Evolutionary conservation across 2,888 invertebrate genomes (phyloP).

Genomic region (Saturnia pavonia): DNA sequence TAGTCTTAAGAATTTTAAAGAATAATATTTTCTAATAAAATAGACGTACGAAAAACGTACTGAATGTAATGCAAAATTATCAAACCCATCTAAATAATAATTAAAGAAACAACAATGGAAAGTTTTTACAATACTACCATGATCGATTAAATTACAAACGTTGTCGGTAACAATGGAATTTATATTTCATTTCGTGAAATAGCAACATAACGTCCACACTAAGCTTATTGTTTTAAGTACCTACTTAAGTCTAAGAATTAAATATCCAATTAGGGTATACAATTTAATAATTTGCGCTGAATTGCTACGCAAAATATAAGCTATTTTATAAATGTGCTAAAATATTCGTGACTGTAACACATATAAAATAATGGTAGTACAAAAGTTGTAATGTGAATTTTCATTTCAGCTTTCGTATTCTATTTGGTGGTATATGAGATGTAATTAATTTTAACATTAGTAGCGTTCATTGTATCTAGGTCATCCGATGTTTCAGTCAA

Average conservation of each 20-base stretch:
- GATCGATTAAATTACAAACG: not conserved
- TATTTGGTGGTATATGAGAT: not conserved
- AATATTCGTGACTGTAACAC: slow-evolving; percentile 35
- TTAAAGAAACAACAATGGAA: not conserved
- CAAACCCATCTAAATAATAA: not conserved
- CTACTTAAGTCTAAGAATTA: slow-evolving; percentile 13
- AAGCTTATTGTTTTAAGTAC: slow-evolving; percentile 1
- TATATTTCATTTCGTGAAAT: not conserved
- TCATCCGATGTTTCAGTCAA: not conserved
- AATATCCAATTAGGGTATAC: slow-evolving; percentile 22
- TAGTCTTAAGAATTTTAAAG: too few relatives aligned
- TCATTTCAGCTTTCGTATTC: not conserved
- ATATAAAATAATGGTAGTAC: slow-evolving; percentile 24
- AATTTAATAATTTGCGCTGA: slow-evolving; percentile 36
- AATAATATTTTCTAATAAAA: too few relatives aligned
- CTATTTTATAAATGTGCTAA: slow-evolving; percentile 31
- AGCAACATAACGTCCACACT: not conserved
- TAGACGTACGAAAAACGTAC: too few relatives aligned
- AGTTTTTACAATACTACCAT: not conserved
- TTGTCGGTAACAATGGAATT: not conserved
- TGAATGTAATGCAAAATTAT: too few relatives aligned
- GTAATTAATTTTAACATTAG: not conserved
- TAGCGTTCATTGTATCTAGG: not conserved
- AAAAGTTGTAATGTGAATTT: slow-evolving; percentile 4
- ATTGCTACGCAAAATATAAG: slow-evolving; percentile 25